Percentiles rank a stretch among this genome's conserved stretches.
These are phyloP conservation scores for Myopa testacea DNA, from an alignment of 2,888 invertebrate species.

Conservation along the genomic window DNA sequence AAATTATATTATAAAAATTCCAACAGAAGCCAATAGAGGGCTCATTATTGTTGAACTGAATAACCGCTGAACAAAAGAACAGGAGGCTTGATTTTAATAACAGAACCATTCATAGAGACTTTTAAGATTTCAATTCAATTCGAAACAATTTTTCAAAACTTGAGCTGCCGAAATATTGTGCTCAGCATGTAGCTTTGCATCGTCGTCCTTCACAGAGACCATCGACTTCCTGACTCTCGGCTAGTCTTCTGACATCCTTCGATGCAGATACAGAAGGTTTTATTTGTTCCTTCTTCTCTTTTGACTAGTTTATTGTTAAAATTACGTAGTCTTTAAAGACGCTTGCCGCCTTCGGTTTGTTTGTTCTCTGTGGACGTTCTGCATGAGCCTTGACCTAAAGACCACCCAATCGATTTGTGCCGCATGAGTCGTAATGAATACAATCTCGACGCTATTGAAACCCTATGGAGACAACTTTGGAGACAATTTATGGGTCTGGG, in stretches of 20 bases:
- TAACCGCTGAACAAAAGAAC: too few relatives aligned
- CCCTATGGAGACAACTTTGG: neutral
- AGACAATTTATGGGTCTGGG: neutral
- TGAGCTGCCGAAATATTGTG: conserved; percentile 31
- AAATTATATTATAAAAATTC: too few relatives aligned
- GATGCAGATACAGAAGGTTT: conserved; percentile 6
- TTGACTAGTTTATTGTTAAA: neutral
- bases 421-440: neutral
- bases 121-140: too few relatives aligned
- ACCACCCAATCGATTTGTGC: conserved; percentile 42
- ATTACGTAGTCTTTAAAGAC: neutral
- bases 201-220: neutral
- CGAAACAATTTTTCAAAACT: neutral
- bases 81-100: too few relatives aligned
- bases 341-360: conserved; percentile 5
- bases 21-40: too few relatives aligned
- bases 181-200: conserved; percentile 15
- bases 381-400: conserved; percentile 17
- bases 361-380: neutral
- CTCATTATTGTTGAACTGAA: too few relatives aligned
- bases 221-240: neutral
- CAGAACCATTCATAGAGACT: too few relatives aligned
- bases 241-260: neutral
- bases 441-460: neutral
- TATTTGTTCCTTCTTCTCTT: neutral